A percentile compares a stretch with the other conserved stretches of the same genome.
Evolutionary conservation across 2,113 vertebrate species (phyloP).

Genomic region (Eudyptes chrysolophus): DNA sequence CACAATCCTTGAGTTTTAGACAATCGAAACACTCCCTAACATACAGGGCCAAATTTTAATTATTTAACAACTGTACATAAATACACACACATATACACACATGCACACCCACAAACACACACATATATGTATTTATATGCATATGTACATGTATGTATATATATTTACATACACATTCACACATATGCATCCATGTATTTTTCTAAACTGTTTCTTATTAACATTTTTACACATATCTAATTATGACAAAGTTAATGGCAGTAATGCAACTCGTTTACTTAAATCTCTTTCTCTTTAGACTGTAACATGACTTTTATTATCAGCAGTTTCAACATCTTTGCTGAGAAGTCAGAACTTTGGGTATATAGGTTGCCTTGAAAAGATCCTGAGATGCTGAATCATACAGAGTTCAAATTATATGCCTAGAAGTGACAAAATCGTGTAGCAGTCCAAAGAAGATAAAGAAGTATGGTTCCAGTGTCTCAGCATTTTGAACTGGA

Average conservation of each 20-base stretch:
- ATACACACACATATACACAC: background rate
- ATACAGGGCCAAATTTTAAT: background rate
- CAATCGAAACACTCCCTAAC: too few relatives aligned
- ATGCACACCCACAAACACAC: background rate
- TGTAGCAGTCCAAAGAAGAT: background rate
- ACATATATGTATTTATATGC: background rate
- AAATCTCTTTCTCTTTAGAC: background rate
- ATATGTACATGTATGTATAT: background rate
- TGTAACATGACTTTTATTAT: background rate
- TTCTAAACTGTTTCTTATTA: background rate
- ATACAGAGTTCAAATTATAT: background rate
- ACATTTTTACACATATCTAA: background rate
- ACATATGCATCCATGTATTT: accelerated
- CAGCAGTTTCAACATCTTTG: background rate
- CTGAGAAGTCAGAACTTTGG: background rate
- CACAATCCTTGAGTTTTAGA: too few relatives aligned
- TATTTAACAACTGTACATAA: background rate
- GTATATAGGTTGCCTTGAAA: background rate
- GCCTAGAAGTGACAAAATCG: background rate
- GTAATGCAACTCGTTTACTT: background rate
- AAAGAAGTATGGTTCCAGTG: background rate
- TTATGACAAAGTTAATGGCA: background rate
- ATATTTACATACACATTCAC: background rate
- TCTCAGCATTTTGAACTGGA: background rate
- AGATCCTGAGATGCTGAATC: background rate